phyloP scores from a whole-genome alignment of 2,113 vertebrate species.

The Cyrtonyx montezumae region DNA sequence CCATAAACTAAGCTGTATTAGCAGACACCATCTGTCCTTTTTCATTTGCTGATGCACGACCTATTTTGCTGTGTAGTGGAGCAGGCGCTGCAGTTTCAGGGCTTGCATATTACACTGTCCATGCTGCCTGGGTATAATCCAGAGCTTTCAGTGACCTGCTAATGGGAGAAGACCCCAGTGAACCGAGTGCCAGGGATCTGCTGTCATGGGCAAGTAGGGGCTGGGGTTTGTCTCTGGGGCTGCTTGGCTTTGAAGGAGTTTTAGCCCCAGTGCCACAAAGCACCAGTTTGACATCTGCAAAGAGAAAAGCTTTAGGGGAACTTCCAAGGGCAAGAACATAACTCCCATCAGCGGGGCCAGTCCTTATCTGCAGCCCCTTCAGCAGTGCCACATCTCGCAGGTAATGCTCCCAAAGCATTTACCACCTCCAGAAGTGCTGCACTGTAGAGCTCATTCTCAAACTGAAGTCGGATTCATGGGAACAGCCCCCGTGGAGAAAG shows the following conservation, averaged over 20 bases:
- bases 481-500: not conserved
- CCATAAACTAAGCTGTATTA: conserved; percentile 67
- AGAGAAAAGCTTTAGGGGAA: not conserved
- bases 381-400: not conserved
- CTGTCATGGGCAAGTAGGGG: not conserved
- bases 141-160: not conserved
- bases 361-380: not conserved
- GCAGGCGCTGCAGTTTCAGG: conserved; percentile 6
- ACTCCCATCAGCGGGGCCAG: not conserved
- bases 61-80: conserved; percentile 53
- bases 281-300: not conserved
- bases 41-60: conserved; percentile 71
- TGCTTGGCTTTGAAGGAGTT: not conserved
- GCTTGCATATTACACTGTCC: not conserved
- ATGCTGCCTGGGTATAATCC: conserved; percentile 15
- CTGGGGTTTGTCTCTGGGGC: not conserved
- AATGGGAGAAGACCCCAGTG: not conserved
- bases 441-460: not conserved
- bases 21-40: conserved; percentile 73
- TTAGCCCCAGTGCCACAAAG: not conserved
- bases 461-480: not conserved
- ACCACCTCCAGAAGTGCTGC: not conserved
- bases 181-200: not conserved
- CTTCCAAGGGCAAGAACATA: accelerated
- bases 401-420: not conserved